phyloP scores from a whole-genome alignment of 2,113 vertebrate genomes.

The Crocuta crocuta region DNA sequence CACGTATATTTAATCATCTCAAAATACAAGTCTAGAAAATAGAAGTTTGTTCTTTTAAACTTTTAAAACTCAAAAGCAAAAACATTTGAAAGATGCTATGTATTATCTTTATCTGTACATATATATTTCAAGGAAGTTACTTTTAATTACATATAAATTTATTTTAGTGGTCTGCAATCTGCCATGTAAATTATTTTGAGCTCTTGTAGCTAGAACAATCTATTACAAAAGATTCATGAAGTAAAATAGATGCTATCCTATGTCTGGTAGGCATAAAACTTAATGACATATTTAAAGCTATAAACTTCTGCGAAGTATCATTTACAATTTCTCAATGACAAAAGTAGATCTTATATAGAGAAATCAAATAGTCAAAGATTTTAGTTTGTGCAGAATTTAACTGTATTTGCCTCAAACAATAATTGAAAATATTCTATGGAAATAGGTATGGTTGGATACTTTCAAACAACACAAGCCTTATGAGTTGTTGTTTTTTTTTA shows the following conservation, averaged over 20 bases:
- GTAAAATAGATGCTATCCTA: background rate
- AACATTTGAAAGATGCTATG: background rate
- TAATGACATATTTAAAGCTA: background rate
- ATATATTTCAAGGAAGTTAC: background rate
- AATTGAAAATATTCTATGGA: conserved; percentile 9
- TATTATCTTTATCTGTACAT: background rate
- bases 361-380: background rate
- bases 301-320: background rate
- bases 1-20: background rate
- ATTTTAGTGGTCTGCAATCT: background rate
- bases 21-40: background rate
- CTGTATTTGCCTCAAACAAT: background rate
- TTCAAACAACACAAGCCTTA: background rate
- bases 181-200: conserved; percentile 39
- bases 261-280: background rate
- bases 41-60: background rate
- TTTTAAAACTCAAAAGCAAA: background rate
- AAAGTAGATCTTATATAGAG: background rate
- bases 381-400: conserved; percentile 38
- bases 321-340: conserved; percentile 24
- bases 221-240: conserved; percentile 1
- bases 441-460: background rate
- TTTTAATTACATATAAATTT: conserved; percentile 29
- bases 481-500: background rate
- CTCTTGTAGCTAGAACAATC: background rate